phyloP scores from a whole-genome alignment of 2,113 vertebrate genomes.

The Opisthocomus hoazin region DNA sequence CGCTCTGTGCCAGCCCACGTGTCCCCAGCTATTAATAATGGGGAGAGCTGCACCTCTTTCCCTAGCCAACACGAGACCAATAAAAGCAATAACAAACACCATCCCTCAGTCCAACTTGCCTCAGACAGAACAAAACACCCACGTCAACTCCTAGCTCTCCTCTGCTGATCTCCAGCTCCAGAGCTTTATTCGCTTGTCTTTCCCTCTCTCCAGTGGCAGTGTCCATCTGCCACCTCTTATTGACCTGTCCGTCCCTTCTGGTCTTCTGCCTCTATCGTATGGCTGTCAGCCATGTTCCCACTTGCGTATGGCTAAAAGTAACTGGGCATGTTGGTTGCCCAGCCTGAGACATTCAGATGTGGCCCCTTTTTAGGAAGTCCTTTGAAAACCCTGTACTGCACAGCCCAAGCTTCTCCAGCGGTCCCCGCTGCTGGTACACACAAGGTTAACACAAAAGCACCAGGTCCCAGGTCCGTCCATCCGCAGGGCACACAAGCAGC shows the following conservation, averaged over 20 bases:
- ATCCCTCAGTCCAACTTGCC: background rate
- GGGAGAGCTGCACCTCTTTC: background rate
- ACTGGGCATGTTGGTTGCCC: background rate
- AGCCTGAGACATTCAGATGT: background rate
- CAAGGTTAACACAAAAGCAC: background rate
- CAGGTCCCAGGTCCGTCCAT: background rate
- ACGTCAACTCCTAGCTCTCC: background rate
- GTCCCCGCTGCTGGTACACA: fast-evolving
- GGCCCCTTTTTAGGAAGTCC: background rate
- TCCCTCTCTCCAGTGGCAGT: background rate
- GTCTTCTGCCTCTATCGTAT: background rate
- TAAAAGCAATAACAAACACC: background rate
- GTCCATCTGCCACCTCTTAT: background rate
- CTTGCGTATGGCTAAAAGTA: background rate
- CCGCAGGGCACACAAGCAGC: background rate
- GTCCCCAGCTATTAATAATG: background rate
- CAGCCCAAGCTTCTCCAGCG: background rate
- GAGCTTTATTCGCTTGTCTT: background rate
- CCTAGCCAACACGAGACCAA: background rate
- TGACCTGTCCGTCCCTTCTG: background rate
- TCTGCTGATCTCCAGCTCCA: background rate
- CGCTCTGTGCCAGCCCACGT: fast-evolving
- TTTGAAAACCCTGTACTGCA: background rate
- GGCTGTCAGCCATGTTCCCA: background rate
- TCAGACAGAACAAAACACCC: background rate